Percentiles rank a stretch among this genome's conserved stretches.
Conservation (phyloP, 2,797 vertebrate species). For the Rousettus madagascariensis region DNA sequence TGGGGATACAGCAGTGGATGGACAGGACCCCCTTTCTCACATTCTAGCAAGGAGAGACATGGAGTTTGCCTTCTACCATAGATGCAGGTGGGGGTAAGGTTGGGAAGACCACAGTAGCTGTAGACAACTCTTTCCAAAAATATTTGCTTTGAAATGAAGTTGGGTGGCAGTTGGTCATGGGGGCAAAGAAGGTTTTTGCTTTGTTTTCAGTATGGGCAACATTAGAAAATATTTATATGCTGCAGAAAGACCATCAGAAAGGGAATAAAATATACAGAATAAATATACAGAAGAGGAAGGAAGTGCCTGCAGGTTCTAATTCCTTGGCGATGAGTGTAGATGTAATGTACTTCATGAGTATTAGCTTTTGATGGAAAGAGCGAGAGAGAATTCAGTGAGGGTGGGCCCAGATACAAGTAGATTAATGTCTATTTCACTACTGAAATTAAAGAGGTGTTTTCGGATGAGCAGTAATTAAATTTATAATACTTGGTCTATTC, state of each 20-base stretch:
- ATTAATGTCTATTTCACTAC: background rate
- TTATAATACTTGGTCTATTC: background rate
- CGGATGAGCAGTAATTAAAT: background rate
- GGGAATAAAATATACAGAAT: background rate
- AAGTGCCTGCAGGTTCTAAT: background rate
- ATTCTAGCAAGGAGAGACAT: background rate
- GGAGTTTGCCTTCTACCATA: background rate
- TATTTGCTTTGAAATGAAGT: background rate
- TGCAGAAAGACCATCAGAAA: background rate
- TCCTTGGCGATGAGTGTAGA: background rate
- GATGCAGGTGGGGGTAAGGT: rapidly evolving
- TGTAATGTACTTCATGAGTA: background rate
- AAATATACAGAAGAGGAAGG: background rate
- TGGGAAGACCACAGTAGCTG: background rate
- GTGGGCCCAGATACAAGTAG: background rate
- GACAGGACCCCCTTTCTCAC: background rate
- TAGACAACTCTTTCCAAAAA: background rate
- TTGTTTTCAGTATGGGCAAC: background rate
- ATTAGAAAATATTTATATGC: background rate
- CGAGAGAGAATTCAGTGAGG: background rate
- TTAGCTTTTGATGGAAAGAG: background rate
- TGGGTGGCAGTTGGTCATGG: background rate
- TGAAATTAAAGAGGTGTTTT: conserved; percentile 46
- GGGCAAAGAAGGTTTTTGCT: conserved; percentile 26
- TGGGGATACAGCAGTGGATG: background rate